phyloP scores from a whole-genome alignment of 1,140 invertebrate genomes.

The Glossosoma conforme region DNA sequence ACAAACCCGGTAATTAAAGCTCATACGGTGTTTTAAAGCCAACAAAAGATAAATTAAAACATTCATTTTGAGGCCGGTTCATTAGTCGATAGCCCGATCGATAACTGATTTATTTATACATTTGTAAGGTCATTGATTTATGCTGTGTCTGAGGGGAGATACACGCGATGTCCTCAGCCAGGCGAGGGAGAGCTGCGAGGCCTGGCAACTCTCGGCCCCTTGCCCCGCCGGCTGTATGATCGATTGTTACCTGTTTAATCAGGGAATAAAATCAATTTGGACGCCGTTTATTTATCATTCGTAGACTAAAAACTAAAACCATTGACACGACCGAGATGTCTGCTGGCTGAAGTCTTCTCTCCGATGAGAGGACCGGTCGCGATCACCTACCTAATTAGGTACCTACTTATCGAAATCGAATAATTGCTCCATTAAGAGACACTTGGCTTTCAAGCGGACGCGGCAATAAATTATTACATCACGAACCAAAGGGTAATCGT shows the following conservation, averaged over 20 bases:
- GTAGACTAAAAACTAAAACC: too few species aligned
- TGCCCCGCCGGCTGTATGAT: slow-evolving; percentile 12
- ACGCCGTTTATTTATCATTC: slow-evolving; percentile 19
- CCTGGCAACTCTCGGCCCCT: not conserved
- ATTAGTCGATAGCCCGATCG: slow-evolving; percentile 29
- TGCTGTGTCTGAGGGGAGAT: slow-evolving; percentile 12
- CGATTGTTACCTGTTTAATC: slow-evolving; percentile 6
- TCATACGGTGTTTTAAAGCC: slow-evolving; percentile 26
- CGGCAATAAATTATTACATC: too few species aligned
- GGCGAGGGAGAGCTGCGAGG: not conserved
- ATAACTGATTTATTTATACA: slow-evolving; percentile 33
- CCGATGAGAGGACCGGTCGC: too few species aligned
- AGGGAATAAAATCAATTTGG: slow-evolving; percentile 16
- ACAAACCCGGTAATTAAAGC: slow-evolving; percentile 29
- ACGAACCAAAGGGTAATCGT: too few species aligned
- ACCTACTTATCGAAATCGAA: too few species aligned
- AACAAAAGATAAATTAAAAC: slow-evolving; percentile 33
- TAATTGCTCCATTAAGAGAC: too few species aligned
- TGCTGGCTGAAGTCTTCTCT: too few species aligned
- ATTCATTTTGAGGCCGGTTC: slow-evolving; percentile 30
- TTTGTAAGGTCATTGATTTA: slow-evolving; percentile 30
- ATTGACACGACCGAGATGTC: too few species aligned
- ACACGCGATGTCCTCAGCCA: slow-evolving; percentile 27
- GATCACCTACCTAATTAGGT: too few species aligned
- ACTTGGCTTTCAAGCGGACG: too few species aligned